Percentiles rank a stretch among this genome's conserved stretches.
Evolutionary conservation across 2,113 vertebrate genomes (phyloP).

Genomic region (Pelodiscus sinensis): DNA sequence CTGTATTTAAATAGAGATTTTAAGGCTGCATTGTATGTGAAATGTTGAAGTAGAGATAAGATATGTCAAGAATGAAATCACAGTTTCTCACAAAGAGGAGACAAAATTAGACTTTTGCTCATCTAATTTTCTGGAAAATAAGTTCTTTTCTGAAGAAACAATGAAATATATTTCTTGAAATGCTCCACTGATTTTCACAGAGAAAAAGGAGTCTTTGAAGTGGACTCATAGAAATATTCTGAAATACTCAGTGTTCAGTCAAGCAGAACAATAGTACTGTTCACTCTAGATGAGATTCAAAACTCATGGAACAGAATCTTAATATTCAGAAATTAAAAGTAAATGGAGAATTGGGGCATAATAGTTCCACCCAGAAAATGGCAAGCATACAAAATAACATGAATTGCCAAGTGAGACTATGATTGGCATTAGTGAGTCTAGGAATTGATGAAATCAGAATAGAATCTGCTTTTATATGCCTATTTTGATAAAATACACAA

Average conservation of each 20-base stretch:
- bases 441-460: neutral
- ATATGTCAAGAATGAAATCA: neutral
- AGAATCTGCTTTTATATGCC: neutral
- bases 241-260: neutral
- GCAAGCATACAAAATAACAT: neutral
- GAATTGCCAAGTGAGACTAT: neutral
- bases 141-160: constrained; percentile 1
- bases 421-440: neutral
- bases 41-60: neutral
- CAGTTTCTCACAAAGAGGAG: neutral
- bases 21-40: neutral
- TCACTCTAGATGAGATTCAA: neutral
- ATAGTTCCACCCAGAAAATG: neutral
- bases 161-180: neutral
- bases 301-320: neutral
- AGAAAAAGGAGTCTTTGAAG: neutral
- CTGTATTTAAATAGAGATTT: neutral
- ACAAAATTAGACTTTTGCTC: neutral
- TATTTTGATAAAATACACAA: neutral
- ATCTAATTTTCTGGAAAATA: neutral
- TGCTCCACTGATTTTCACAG: neutral
- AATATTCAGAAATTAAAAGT: neutral
- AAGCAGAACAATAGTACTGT: neutral
- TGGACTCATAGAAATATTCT: neutral
- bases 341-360: neutral